Evolutionary conservation across 2,797 vertebrate species (phyloP).

Genomic region (Poecile montanus): DNA sequence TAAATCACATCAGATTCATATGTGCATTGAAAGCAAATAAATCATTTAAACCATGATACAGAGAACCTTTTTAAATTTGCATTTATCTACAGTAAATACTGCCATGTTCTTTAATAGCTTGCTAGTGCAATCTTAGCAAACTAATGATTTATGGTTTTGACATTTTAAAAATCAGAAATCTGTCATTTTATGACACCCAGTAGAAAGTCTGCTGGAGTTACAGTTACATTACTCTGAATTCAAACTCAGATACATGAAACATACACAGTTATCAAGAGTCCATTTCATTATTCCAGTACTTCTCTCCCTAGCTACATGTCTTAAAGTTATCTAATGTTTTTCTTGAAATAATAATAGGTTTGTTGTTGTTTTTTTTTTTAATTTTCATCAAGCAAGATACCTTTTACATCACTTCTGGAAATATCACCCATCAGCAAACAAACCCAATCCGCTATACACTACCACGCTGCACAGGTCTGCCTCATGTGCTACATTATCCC

Average conservation of each 20-base stretch:
- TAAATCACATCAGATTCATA: slow-evolving; percentile 73
- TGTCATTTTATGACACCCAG: slow-evolving; percentile 78
- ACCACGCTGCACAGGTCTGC: neutral
- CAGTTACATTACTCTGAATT: slow-evolving; percentile 59
- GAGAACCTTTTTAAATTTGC: slow-evolving; percentile 81
- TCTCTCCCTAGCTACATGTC: neutral
- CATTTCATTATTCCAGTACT: neutral
- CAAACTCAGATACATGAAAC: slow-evolving; percentile 43
- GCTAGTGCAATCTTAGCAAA: slow-evolving; percentile 79
- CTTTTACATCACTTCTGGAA: neutral
- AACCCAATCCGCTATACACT: neutral
- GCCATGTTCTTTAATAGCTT: slow-evolving; percentile 79
- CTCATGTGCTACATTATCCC: neutral
- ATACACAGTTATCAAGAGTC: neutral
- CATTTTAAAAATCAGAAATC: slow-evolving; percentile 82
- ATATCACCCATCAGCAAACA: neutral
- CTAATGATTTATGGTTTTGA: slow-evolving; percentile 85
- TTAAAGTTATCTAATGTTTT: neutral
- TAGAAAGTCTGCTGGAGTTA: slow-evolving; percentile 69
- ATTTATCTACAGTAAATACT: slow-evolving; percentile 80
- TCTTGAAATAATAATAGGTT: neutral
- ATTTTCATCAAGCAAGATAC: neutral
- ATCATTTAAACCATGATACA: slow-evolving; percentile 78
- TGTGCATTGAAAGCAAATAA: slow-evolving; percentile 74
- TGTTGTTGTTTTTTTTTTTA: neutral